Conservation (phyloP, 2,113 vertebrate genomes). For the Nycticorax nycticorax region DNA sequence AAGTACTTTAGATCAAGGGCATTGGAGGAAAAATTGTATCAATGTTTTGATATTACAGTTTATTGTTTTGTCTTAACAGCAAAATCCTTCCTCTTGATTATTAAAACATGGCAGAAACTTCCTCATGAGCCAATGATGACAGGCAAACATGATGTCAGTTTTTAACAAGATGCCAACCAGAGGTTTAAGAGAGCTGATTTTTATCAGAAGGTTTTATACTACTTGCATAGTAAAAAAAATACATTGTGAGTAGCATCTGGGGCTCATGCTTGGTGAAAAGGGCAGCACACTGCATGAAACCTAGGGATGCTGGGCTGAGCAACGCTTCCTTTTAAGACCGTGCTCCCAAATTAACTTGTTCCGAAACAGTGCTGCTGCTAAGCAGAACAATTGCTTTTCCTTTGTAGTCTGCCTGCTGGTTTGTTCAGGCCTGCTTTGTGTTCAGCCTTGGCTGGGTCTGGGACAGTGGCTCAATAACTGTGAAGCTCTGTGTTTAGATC, state of each 20-base stretch:
- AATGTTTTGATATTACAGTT: not conserved
- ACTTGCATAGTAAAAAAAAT: slow-evolving; percentile 8
- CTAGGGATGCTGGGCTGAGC: slow-evolving; percentile 46
- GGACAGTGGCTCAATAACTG: slow-evolving; percentile 45
- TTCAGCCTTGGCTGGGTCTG: slow-evolving; percentile 66
- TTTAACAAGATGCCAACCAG: slow-evolving; percentile 17
- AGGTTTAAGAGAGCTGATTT: slow-evolving; percentile 4
- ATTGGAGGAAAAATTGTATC: not conserved
- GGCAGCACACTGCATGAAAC: slow-evolving; percentile 54
- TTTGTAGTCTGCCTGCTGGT: slow-evolving; percentile 59
- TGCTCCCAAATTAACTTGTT: slow-evolving; percentile 80
- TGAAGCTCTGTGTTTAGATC: slow-evolving; percentile 56
- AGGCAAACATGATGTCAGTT: not conserved
- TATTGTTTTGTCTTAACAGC: not conserved
- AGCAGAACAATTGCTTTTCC: slow-evolving; percentile 71
- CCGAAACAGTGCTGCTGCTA: slow-evolving; percentile 53
- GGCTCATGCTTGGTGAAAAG: slow-evolving; percentile 47
- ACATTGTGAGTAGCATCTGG: slow-evolving; percentile 29
- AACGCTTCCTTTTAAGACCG: slow-evolving; percentile 46
- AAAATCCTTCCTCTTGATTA: slow-evolving; percentile 23
- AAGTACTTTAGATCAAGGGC: not conserved
- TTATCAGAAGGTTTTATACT: not conserved
- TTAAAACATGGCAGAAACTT: slow-evolving; percentile 19
- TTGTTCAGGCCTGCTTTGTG: slow-evolving; percentile 64
- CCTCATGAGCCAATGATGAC: not conserved